A percentile compares a stretch with the other conserved stretches of the same genome.
These are phyloP conservation scores for Iguana delicatissima DNA, from an alignment of 2,797 vertebrate species.

Conservation along the genomic window DNA sequence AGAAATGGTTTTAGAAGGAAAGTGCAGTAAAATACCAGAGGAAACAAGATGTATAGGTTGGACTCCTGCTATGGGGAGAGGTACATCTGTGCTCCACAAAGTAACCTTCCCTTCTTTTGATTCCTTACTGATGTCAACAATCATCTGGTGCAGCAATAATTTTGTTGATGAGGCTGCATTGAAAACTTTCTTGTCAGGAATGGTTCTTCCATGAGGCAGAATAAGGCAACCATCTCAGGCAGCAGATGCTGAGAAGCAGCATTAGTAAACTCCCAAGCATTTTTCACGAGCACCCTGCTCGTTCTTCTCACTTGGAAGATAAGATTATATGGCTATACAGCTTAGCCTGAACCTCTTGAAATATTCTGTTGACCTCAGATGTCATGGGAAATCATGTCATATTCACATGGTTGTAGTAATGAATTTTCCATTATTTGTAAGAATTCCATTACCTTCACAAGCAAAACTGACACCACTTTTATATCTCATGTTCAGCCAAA, in stretches of 20 bases:
- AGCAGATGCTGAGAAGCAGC: neutral
- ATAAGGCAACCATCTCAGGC: neutral
- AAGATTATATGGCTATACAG: neutral
- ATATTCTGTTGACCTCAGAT: neutral
- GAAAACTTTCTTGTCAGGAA: neutral
- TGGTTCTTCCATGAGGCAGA: neutral
- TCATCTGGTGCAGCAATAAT: neutral
- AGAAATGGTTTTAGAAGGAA: no score
- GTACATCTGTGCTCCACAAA: neutral
- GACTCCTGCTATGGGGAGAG: neutral
- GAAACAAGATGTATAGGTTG: neutral
- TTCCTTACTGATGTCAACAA: neutral
- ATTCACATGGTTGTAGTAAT: neutral
- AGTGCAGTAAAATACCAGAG: neutral
- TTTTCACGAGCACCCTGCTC: neutral
- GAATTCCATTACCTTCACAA: no score
- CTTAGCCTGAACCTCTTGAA: neutral
- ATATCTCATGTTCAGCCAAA: no score
- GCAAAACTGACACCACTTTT: no score
- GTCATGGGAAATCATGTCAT: neutral
- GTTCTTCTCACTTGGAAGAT: neutral
- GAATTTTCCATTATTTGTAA: neutral
- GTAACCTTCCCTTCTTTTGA: neutral
- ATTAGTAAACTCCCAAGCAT: neutral
- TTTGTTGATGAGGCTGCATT: no score